Evolutionary conservation across 2,888 invertebrate species (phyloP).

Genomic region (Stomorhina lunata): DNA sequence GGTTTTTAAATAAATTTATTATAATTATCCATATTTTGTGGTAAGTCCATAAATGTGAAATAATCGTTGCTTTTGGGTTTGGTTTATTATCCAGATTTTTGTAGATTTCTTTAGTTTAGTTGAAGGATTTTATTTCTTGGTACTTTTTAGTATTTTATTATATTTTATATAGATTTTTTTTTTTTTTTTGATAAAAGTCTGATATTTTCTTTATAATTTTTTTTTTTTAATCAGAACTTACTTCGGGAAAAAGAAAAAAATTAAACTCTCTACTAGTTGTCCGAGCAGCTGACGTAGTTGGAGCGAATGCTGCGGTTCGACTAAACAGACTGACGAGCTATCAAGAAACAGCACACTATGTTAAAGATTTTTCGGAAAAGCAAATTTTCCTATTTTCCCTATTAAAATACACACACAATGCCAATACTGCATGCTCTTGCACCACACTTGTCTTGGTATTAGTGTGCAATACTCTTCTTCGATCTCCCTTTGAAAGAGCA

Average conservation of each 20-base stretch:
- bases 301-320: slow-evolving; percentile 81
- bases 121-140: slow-evolving; percentile 49
- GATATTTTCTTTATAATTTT: slow-evolving; percentile 1
- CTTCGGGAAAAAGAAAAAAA: slow-evolving; percentile 80
- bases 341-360: slow-evolving; percentile 79
- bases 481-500: slow-evolving; percentile 38
- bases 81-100: slow-evolving; percentile 27
- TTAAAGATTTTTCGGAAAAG: slow-evolving; percentile 79
- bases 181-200: slow-evolving; percentile 51
- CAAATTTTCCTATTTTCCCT: slow-evolving; percentile 72
- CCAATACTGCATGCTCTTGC: slow-evolving; percentile 62
- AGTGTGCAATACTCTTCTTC: slow-evolving; percentile 17
- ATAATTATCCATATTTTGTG: slow-evolving; percentile 13
- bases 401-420: slow-evolving; percentile 66
- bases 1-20: slow-evolving; percentile 7
- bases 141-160: slow-evolving; percentile 42
- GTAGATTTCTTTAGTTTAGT: slow-evolving; percentile 10
- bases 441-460: slow-evolving; percentile 4
- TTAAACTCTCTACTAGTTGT: slow-evolving; percentile 79
- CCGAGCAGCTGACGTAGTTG: slow-evolving; percentile 81
- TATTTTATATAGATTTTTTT: slow-evolving; percentile 33
- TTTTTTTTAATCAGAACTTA: slow-evolving; percentile 75
- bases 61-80: not conserved
- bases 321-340: slow-evolving; percentile 80
- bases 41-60: not conserved